phyloP scores from a whole-genome alignment of 2,888 invertebrate genomes.

The Drosophila diplacantha region DNA sequence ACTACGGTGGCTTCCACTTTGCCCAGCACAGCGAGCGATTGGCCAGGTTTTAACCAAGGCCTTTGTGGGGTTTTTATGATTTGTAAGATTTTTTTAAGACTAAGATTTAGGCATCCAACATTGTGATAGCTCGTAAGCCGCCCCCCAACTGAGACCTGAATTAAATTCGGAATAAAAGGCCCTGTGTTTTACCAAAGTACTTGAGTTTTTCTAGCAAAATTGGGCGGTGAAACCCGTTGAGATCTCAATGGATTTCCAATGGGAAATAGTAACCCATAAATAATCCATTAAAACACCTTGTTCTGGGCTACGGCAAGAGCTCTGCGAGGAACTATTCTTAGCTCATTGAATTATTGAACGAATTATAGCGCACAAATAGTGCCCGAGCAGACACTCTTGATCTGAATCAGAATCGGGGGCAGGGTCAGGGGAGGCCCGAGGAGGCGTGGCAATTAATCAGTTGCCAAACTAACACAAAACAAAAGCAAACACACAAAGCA shows the following conservation, averaged over 20 bases:
- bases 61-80: not conserved
- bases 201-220: not conserved
- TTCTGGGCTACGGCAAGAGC: not conserved
- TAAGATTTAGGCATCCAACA: not conserved
- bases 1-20: slow-evolving; percentile 62
- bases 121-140: slow-evolving; percentile 54
- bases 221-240: too few species aligned
- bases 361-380: not conserved
- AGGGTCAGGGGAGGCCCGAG: slow-evolving; percentile 46
- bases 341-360: slow-evolving; percentile 19
- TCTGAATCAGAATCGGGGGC: slow-evolving; percentile 35
- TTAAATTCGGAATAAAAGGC: slow-evolving; percentile 49
- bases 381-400: slow-evolving; percentile 7
- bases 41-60: slow-evolving; percentile 6
- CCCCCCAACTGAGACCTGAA: slow-evolving; percentile 39
- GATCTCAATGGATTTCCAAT: not conserved
- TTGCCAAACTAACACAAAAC: slow-evolving; percentile 46
- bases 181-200: not conserved
- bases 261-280: not conserved
- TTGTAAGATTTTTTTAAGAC: not conserved
- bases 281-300: not conserved
- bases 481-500: slow-evolving; percentile 19
- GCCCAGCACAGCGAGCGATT: slow-evolving; percentile 51
- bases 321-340: slow-evolving; percentile 9
- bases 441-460: slow-evolving; percentile 60